phyloP scores from a whole-genome alignment of 2,113 vertebrate genomes.

The Amphilophus citrinellus region DNA sequence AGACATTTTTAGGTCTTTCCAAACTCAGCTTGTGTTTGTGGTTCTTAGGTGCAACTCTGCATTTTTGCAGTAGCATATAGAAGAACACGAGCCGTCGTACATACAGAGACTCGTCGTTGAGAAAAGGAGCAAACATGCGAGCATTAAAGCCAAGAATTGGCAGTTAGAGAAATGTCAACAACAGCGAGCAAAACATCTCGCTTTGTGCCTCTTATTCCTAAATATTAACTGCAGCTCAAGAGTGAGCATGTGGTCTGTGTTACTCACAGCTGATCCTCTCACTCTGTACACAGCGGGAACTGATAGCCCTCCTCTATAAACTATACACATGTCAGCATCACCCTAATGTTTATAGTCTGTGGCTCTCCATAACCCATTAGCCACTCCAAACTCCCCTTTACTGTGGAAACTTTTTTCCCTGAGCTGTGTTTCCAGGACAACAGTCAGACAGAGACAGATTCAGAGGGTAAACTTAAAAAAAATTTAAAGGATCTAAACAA shows the following conservation, averaged over 20 bases:
- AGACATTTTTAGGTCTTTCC: constrained; percentile 32
- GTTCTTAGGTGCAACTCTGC: background rate
- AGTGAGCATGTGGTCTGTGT: constrained; percentile 71
- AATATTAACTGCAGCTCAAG: constrained; percentile 67
- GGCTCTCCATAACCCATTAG: constrained; percentile 61
- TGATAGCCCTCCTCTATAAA: constrained; percentile 62
- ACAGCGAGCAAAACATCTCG: constrained; percentile 41
- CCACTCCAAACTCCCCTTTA: constrained; percentile 53
- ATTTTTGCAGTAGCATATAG: background rate
- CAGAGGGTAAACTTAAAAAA: constrained; percentile 7
- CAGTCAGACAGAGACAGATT: background rate
- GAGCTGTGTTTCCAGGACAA: constrained; percentile 23
- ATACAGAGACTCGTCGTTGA: background rate
- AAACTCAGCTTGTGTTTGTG: constrained; percentile 15
- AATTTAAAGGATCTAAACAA: constrained; percentile 51
- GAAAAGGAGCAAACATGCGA: constrained; percentile 25
- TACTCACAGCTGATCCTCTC: constrained; percentile 61
- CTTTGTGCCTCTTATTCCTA: constrained; percentile 62
- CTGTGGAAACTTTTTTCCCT: constrained; percentile 42
- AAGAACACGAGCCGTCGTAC: constrained; percentile 4
- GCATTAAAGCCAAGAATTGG: constrained; percentile 21
- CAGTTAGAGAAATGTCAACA: constrained; percentile 62
- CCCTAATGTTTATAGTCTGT: constrained; percentile 65
- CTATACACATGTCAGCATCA: constrained; percentile 64
- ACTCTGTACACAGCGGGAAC: constrained; percentile 36